Conservation (phyloP, 92 coral and sea anemone species). For the Micromussa lordhowensis region DNA sequence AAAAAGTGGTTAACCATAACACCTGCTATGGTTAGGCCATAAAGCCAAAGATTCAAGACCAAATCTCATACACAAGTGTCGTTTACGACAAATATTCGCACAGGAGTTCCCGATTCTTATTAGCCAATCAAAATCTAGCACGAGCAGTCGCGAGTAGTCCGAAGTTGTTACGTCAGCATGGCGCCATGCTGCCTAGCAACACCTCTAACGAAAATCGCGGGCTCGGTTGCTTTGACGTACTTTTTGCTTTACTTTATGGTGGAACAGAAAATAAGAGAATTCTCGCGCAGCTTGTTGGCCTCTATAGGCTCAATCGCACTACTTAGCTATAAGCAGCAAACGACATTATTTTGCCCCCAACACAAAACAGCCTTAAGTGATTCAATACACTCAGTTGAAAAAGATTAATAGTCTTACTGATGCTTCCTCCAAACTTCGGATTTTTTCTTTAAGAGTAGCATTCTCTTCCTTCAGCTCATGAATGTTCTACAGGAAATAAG, state of each 20-base stretch:
- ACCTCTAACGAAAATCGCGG: background rate
- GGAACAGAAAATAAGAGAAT: too few relatives aligned
- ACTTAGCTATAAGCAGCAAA: background rate
- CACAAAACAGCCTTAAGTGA: background rate
- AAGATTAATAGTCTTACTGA: slow-evolving; percentile 10
- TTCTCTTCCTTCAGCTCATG: slow-evolving; percentile 35
- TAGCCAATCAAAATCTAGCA: background rate
- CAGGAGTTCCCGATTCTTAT: background rate
- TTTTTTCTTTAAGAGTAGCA: slow-evolving; percentile 22
- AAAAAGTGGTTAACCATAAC: background rate
- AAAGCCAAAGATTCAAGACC: background rate
- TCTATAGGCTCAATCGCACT: background rate
- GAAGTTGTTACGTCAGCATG: background rate
- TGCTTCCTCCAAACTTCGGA: slow-evolving; percentile 32
- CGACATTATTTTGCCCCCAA: background rate
- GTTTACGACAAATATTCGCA: background rate
- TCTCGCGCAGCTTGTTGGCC: too few relatives aligned
- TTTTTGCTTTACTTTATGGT: too few relatives aligned
- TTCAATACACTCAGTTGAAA: background rate
- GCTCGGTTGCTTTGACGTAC: background rate
- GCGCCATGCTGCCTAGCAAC: background rate
- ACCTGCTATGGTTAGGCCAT: slow-evolving; percentile 1
- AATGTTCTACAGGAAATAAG: background rate
- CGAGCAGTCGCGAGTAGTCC: background rate
- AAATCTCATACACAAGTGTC: background rate